Conservation (phyloP, 2,797 vertebrate species). For the Rhabdomys pumilio region DNA sequence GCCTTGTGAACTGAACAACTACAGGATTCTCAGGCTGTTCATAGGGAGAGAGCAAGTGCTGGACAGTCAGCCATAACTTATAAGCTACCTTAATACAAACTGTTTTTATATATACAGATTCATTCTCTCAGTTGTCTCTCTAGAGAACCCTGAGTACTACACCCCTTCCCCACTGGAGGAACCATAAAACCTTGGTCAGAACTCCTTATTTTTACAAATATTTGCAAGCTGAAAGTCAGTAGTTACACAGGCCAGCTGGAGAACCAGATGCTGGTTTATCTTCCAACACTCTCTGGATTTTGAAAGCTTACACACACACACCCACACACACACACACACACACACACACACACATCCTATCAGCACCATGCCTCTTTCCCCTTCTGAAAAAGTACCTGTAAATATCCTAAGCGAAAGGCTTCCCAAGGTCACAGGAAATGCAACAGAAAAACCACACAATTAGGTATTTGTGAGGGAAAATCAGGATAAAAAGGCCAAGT, state of each 20-base stretch:
- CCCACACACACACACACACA: too few species aligned
- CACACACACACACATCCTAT: too few species aligned
- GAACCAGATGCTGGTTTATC: neutral
- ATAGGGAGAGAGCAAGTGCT: neutral
- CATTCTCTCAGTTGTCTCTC: neutral
- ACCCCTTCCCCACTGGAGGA: too few species aligned
- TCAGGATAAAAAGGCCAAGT: neutral
- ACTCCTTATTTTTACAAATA: neutral
- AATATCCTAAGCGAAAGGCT: neutral
- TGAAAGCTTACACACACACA: neutral
- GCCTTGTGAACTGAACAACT: neutral
- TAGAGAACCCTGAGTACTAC: neutral
- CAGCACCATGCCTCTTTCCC: neutral
- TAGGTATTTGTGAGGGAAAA: neutral
- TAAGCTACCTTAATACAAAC: neutral
- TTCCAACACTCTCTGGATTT: neutral
- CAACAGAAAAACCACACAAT: neutral
- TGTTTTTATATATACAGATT: neutral
- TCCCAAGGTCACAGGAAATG: neutral
- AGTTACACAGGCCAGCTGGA: neutral
- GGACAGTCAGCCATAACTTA: neutral
- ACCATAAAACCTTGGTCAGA: neutral
- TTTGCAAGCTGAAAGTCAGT: neutral
- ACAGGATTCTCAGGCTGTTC: too few species aligned
- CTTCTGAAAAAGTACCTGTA: neutral